phyloP scores from a whole-genome alignment of 2,113 vertebrate genomes.

The Micronycteris hirsuta region DNA sequence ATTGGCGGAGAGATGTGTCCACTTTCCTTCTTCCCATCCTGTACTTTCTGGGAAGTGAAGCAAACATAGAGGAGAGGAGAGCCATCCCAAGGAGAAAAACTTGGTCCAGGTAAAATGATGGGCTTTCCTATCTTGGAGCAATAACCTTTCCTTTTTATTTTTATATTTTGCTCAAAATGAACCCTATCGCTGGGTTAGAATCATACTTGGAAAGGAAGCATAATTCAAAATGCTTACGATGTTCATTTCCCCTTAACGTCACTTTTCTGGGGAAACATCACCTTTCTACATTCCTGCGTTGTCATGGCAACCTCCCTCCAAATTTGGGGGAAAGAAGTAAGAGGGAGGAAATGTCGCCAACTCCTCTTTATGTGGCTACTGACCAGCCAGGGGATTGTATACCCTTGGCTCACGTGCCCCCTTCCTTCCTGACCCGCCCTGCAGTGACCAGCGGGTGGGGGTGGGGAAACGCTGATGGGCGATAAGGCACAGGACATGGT shows the following conservation, averaged over 20 bases:
- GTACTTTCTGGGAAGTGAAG: not conserved
- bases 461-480: not conserved
- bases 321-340: not conserved
- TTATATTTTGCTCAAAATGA: not conserved
- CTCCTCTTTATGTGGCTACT: not conserved
- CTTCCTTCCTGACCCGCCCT: constrained; percentile 38
- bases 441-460: not conserved
- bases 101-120: not conserved
- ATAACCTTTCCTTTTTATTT: not conserved
- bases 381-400: not conserved
- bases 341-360: not conserved
- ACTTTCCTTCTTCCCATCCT: not conserved
- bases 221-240: not conserved
- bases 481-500: constrained; percentile 30
- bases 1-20: not conserved
- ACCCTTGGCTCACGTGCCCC: not conserved
- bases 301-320: not conserved
- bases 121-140: not conserved
- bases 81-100: not conserved
- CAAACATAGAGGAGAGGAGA: not conserved
- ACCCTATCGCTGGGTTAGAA: not conserved
- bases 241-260: not conserved
- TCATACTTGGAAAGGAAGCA: not conserved
- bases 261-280: not conserved
- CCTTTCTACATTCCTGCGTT: not conserved